A percentile compares a stretch with the other conserved stretches of the same genome.
These are phyloP conservation scores for Amorpha juglandis DNA, from an alignment of 2,888 invertebrate species.

Conservation along the genomic window DNA sequence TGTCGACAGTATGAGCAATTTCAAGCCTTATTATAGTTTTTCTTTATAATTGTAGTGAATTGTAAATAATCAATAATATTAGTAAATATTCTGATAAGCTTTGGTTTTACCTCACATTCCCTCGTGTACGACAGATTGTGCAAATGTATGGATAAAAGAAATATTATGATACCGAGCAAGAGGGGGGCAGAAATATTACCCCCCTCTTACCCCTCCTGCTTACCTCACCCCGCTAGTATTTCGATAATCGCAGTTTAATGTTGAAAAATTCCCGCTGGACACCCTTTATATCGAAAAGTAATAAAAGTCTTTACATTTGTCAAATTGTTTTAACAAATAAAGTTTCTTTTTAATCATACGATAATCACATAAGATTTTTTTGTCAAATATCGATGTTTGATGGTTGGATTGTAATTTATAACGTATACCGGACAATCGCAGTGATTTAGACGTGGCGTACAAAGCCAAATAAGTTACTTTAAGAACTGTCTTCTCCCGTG, in stretches of 20 bases:
- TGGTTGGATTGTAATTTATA: background rate
- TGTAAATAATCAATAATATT: slow-evolving; percentile 15
- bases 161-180: background rate
- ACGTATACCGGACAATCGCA: slow-evolving; percentile 1
- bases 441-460: slow-evolving; percentile 14
- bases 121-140: background rate
- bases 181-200: no score
- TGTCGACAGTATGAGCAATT: background rate
- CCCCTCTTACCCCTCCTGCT: no score
- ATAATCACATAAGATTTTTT: no score
- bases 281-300: no score
- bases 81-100: slow-evolving; percentile 11
- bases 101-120: slow-evolving; percentile 15
- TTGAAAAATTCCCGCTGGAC: no score
- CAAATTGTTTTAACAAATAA: no score
- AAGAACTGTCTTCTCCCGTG: background rate
- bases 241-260: no score
- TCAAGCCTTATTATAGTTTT: background rate
- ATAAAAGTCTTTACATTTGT: no score
- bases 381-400: background rate
- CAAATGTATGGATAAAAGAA: background rate
- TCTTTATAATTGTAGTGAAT: slow-evolving; percentile 1
- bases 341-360: no score
- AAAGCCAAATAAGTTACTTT: slow-evolving; percentile 16
- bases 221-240: no score